Conservation (phyloP, 2,113 vertebrate genomes). For the Prochilodus magdalenae region DNA sequence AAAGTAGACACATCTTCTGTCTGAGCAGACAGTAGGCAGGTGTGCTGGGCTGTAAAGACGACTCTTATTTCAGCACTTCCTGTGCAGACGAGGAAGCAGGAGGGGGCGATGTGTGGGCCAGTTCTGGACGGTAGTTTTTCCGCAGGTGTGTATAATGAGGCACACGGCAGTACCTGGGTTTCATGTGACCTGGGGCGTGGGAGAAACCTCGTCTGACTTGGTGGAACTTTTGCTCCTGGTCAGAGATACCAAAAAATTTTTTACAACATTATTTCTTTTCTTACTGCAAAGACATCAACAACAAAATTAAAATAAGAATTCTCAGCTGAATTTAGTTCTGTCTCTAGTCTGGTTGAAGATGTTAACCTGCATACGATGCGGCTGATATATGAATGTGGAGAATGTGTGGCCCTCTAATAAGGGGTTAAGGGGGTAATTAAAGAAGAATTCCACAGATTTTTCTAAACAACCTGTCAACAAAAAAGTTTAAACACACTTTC, state of each 20-base stretch:
- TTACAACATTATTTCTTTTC: too few species aligned
- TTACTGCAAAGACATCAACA: too few species aligned
- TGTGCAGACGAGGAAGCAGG: constrained; percentile 24
- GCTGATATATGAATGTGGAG: too few species aligned
- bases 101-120: background rate
- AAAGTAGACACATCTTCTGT: background rate
- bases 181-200: constrained; percentile 31
- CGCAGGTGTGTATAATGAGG: constrained; percentile 39
- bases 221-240: constrained; percentile 60
- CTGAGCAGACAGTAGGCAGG: background rate
- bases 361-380: too few species aligned
- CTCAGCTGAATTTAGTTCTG: too few species aligned
- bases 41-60: background rate
- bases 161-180: constrained; percentile 46
- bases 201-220: constrained; percentile 50
- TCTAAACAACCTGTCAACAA: too few species aligned
- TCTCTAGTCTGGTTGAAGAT: too few species aligned
- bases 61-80: constrained; percentile 3
- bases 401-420: too few species aligned
- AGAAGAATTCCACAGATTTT: too few species aligned
- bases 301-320: too few species aligned
- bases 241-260: background rate
- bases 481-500: too few species aligned
- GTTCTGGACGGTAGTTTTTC: constrained; percentile 49
- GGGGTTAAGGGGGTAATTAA: too few species aligned